These are phyloP conservation scores for Strigamia transsilvanica DNA, from an alignment of 2,888 invertebrate species.

Conservation along the genomic window DNA sequence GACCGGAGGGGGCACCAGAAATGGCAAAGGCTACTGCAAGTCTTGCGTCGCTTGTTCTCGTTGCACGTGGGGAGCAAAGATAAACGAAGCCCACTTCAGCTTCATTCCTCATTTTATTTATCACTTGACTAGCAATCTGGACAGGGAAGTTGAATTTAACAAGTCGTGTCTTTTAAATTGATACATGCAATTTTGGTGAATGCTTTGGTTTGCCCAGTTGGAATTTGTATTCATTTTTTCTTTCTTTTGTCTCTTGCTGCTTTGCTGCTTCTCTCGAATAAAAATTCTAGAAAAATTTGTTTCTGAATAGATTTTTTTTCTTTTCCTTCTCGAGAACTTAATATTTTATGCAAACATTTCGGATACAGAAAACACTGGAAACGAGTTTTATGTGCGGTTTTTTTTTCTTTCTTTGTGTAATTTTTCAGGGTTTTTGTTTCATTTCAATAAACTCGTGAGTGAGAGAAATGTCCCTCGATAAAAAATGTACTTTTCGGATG, in stretches of 20 bases:
- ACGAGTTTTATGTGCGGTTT: too few relatives aligned
- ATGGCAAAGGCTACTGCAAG: background rate
- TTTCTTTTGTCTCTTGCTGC: background rate
- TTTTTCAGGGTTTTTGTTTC: too few relatives aligned
- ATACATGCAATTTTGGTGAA: background rate
- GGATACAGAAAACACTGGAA: too few relatives aligned
- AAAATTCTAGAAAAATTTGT: too few relatives aligned
- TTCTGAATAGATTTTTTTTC: too few relatives aligned
- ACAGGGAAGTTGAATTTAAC: background rate
- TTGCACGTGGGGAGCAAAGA: conserved; percentile 15
- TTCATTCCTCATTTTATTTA: conserved; percentile 13
- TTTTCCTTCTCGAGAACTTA: too few relatives aligned
- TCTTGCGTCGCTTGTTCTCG: conserved; percentile 15
- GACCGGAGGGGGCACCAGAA: background rate
- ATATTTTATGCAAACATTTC: too few relatives aligned
- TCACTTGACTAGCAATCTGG: background rate
- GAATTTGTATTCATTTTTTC: background rate
- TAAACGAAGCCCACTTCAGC: background rate
- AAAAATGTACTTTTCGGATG: too few relatives aligned
- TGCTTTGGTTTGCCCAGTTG: background rate
- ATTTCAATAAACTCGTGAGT: too few relatives aligned
- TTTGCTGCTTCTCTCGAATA: too few relatives aligned
- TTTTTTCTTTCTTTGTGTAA: too few relatives aligned
- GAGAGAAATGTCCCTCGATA: too few relatives aligned
- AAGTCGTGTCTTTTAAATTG: background rate